phyloP scores from a whole-genome alignment of 2,797 vertebrate species.

The Taenioides sp. region DNA sequence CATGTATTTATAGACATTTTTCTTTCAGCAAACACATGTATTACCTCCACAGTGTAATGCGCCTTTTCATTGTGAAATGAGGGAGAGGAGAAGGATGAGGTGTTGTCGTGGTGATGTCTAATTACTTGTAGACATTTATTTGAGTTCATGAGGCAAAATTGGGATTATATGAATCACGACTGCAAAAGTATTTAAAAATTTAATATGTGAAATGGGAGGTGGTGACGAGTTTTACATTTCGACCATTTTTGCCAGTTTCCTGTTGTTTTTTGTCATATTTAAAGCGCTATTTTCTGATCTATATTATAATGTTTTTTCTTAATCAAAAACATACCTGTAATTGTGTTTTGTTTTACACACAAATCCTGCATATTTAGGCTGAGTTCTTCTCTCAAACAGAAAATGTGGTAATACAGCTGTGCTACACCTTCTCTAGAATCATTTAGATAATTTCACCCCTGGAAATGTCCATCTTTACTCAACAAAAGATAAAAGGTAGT shows the following conservation, averaged over 20 bases:
- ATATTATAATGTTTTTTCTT: too few relatives aligned
- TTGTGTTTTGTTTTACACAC: too few relatives aligned
- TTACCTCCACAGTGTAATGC: not conserved
- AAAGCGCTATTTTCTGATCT: too few relatives aligned
- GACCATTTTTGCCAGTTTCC: not conserved
- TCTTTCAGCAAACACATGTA: not conserved
- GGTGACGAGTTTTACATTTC: not conserved
- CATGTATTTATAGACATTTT: constrained; percentile 6
- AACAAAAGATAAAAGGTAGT: too few relatives aligned
- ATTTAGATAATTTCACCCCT: too few relatives aligned
- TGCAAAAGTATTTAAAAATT: not conserved
- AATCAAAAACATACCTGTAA: too few relatives aligned
- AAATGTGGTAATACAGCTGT: too few relatives aligned
- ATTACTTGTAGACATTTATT: not conserved
- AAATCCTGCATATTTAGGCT: too few relatives aligned
- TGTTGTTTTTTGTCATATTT: not conserved
- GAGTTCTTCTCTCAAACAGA: too few relatives aligned
- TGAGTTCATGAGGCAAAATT: not conserved
- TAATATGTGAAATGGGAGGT: too few relatives aligned
- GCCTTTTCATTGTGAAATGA: not conserved
- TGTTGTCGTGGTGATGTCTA: not conserved
- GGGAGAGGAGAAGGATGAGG: not conserved
- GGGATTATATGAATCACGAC: not conserved
- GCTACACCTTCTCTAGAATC: too few relatives aligned
- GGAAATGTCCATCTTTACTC: too few relatives aligned